Base-by-base conservation (phyloP, 2,113 vertebrate species). In the Globicephala melas region DNA sequence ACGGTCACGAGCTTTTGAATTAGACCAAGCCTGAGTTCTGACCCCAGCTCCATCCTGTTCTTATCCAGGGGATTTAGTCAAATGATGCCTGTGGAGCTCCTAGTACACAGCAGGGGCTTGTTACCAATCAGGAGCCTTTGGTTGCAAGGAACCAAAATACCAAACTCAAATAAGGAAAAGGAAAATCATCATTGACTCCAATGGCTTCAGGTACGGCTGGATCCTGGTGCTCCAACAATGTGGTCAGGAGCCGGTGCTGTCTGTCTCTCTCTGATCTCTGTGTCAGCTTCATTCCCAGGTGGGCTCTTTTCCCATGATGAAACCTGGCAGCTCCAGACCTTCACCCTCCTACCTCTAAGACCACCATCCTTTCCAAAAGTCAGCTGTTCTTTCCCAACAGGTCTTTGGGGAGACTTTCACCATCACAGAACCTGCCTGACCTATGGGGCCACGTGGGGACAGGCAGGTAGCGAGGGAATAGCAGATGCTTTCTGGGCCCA, bases 51-150 rank as follows among this genome's bases (percentile, higher is more conserved):
- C 44, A 31, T 8, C 55, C 21, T 20, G 7, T 8, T 44, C 17
- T 65, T 31, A 11, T n/a, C 9, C 28, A 73, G 50, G 50, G 4
- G 44, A n/a, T 18, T 41, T 50, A n/a, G 55, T 33, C 44, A 41
- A 6, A 20, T 10, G 18, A 9, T 3, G 36, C 17, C 3, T 8
- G 0, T 1, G 25, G 26, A 21, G 44, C 62, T 31, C 3, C 20
- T 44, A 8, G 41, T 33, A 6, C 38, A 0, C 5, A 12, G 38
- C 36, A 18, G 47, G 71, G 36, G 70, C 60, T 55, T 44, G 36
- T 58, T 21, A 25, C 31, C 14, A 14, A 47, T 25, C n/a, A 23
- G 36, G 44, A 28, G 18, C 20, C 50, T 74, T 88, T 62, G 74
- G 23, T 20, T 33, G 55, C 21, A 53, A 33, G 73, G 9, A 55